A percentile compares a stretch with the other conserved stretches of the same genome.
Evolutionary conservation across 1,140 invertebrate species (phyloP).

Genomic region (Ceratina calcarata): DNA sequence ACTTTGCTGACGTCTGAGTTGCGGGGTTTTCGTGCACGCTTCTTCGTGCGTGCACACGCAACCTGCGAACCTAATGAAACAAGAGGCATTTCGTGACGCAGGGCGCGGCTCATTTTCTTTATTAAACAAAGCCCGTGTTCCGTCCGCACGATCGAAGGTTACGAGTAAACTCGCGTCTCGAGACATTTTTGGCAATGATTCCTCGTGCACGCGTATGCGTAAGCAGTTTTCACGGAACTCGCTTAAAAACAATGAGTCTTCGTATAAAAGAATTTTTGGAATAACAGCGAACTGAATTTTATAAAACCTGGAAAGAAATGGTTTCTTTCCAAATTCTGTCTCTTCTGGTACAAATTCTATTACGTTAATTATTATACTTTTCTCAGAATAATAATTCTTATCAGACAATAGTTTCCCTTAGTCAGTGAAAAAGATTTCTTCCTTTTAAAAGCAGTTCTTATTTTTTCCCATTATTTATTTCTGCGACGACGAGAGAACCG

Average conservation of each 20-base stretch:
- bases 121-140: conserved; percentile 64
- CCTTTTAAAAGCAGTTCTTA: neutral
- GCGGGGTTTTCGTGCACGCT: conserved; percentile 25
- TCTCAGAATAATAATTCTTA: too few relatives aligned
- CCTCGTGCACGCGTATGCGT: neutral
- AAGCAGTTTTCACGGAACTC: neutral
- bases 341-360: too few relatives aligned
- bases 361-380: too few relatives aligned
- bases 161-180: neutral
- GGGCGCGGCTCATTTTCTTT: conserved; percentile 70
- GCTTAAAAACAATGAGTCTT: neutral
- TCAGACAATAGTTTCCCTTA: too few relatives aligned
- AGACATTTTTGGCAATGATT: neutral
- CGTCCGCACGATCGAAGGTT: conserved; percentile 47
- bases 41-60: conserved; percentile 47
- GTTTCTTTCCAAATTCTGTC: too few relatives aligned
- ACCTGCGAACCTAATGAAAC: conserved; percentile 26
- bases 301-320: too few relatives aligned
- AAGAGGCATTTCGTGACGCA: conserved; percentile 45
- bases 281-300: neutral
- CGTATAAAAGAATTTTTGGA: neutral
- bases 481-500: neutral
- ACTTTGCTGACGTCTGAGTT: conserved; percentile 18
- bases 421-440: neutral
- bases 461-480: neutral